These are phyloP conservation scores for Nixonia krombeini DNA, from an alignment of 1,140 invertebrate genomes.

Conservation along the genomic window DNA sequence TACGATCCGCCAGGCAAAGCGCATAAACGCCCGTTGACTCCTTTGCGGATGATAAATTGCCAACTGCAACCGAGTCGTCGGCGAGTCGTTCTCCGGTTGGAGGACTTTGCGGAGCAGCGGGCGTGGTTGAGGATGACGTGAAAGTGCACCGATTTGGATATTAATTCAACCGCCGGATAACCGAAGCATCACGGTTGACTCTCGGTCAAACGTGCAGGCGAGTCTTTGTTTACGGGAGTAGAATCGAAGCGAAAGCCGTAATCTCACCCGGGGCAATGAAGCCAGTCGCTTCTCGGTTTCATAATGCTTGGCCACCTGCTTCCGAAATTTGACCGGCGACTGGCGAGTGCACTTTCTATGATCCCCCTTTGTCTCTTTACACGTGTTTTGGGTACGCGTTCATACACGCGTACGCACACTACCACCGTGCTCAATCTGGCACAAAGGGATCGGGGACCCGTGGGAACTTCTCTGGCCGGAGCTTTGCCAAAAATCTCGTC, in stretches of 20 bases:
- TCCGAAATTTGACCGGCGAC: conserved; percentile 57
- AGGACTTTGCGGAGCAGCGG: no score
- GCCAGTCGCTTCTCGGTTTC: conserved; percentile 45
- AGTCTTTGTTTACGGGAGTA: conserved; percentile 43
- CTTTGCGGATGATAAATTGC: conserved; percentile 1
- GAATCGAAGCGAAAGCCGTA: conserved; percentile 24
- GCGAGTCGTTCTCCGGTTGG: no score
- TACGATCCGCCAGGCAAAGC: no score
- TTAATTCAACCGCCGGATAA: no score
- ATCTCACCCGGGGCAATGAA: conserved; percentile 31
- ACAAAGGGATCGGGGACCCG: conserved; percentile 2
- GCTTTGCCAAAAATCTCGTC: no score
- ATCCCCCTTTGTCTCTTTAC: conserved; percentile 22
- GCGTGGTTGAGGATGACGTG: no score
- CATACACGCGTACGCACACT: not conserved
- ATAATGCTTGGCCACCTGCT: conserved; percentile 62
- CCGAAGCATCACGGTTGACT: no score
- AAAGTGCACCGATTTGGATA: no score
- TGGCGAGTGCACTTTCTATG: conserved; percentile 30
- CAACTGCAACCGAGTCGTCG: no score
- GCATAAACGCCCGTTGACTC: not conserved
- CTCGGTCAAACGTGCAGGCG: no score
- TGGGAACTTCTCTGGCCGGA: conserved; percentile 9
- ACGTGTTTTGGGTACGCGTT: conserved; percentile 7
- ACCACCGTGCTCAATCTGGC: conserved; percentile 1